Conservation (phyloP, 2,797 vertebrate species). For the Natrix natrix region DNA sequence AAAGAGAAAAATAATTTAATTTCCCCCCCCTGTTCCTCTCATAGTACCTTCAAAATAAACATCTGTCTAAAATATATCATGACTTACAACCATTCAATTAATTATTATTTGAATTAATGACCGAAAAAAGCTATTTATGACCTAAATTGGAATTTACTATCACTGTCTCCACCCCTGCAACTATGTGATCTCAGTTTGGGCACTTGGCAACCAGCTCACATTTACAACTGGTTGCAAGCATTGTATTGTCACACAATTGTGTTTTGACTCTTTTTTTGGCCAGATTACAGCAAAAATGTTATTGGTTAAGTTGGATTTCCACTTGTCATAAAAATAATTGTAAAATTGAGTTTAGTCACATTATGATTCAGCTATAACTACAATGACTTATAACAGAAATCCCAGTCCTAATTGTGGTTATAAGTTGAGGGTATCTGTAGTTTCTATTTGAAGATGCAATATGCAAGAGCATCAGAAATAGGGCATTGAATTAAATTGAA, state of each 20-base stretch:
- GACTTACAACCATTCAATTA: neutral
- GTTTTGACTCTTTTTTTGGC: neutral
- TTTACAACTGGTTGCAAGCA: neutral
- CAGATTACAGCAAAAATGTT: neutral
- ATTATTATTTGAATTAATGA: neutral
- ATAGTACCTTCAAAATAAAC: constrained; percentile 49
- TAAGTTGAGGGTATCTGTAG: neutral
- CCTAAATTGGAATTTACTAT: neutral
- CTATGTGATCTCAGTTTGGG: neutral
- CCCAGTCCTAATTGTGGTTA: neutral
- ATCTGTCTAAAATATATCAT: constrained; percentile 27
- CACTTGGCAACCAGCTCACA: neutral
- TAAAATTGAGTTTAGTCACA: neutral
- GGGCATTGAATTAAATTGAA: constrained; percentile 24
- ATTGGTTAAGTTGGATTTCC: neutral
- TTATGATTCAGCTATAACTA: neutral
- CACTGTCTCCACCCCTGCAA: neutral
- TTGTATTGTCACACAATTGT: neutral
- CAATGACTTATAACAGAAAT: neutral
- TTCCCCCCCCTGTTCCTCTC: constrained; percentile 59
- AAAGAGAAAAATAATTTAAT: constrained; percentile 52
- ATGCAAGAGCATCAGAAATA: constrained; percentile 37
- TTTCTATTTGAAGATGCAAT: constrained; percentile 39
- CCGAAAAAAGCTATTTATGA: neutral
- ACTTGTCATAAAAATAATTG: neutral